These are phyloP conservation scores for Orientallactaga bullata DNA, from an alignment of 2,113 vertebrate species.

Conservation along the genomic window DNA sequence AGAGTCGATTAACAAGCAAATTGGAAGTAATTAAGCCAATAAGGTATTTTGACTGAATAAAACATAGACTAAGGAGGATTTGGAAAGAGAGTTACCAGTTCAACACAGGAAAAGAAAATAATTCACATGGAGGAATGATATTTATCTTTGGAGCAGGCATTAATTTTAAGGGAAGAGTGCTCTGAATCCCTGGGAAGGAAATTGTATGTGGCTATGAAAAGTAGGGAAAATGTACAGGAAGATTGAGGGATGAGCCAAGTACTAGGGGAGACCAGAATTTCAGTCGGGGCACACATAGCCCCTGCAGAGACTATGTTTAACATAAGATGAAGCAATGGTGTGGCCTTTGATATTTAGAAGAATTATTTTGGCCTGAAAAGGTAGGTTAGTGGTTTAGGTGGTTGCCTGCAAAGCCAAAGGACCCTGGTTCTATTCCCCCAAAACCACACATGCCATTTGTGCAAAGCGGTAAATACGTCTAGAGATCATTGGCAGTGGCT, in stretches of 20 bases:
- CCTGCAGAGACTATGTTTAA: accelerated
- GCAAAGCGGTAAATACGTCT: too few relatives aligned
- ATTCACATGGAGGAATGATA: not conserved
- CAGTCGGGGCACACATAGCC: too few relatives aligned
- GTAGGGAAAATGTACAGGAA: accelerated
- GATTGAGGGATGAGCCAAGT: accelerated
- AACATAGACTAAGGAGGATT: not conserved
- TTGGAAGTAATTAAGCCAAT: not conserved
- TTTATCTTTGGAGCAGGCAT: not conserved
- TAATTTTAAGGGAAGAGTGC: too few relatives aligned
- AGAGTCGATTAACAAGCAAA: not conserved
- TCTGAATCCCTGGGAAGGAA: not conserved
- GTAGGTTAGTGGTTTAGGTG: too few relatives aligned
- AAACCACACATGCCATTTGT: too few relatives aligned
- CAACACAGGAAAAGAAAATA: too few relatives aligned
- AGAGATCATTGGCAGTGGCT: too few relatives aligned
- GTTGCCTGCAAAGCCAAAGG: too few relatives aligned
- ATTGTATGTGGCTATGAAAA: too few relatives aligned
- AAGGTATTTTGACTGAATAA: not conserved
- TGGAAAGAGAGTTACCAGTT: accelerated
- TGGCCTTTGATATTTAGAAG: not conserved
- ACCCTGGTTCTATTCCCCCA: too few relatives aligned
- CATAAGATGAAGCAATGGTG: not conserved
- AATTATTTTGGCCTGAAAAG: too few relatives aligned
- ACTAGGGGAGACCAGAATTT: not conserved